These are phyloP conservation scores for Tinea pellionella DNA, from an alignment of 2,888 invertebrate species.

Conservation along the genomic window DNA sequence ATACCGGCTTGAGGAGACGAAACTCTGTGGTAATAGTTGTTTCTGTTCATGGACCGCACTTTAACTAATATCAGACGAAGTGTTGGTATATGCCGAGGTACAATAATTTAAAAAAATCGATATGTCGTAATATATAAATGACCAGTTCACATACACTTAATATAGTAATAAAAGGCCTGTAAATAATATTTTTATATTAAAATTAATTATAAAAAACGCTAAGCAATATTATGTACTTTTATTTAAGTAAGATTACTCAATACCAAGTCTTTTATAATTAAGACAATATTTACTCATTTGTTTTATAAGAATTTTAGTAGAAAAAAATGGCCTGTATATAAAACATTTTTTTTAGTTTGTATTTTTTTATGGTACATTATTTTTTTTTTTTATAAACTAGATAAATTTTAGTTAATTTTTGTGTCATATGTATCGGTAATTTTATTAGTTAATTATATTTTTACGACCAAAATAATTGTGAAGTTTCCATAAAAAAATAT, in stretches of 20 bases:
- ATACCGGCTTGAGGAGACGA: too few species aligned
- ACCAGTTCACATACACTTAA: not conserved
- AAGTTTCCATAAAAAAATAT: too few species aligned
- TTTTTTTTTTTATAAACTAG: conserved; percentile 57
- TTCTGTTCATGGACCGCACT: too few species aligned
- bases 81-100: too few species aligned
- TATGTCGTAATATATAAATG: not conserved
- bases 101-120: too few species aligned
- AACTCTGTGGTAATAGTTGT: too few species aligned
- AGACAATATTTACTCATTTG: not conserved
- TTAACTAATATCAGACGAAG: too few species aligned
- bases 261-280: conserved; percentile 32
- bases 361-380: conserved; percentile 40
- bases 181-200: not conserved
- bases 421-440: conserved; percentile 21
- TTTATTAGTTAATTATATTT: too few species aligned
- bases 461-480: too few species aligned
- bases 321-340: conserved; percentile 11
- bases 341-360: not conserved
- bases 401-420: conserved; percentile 35
- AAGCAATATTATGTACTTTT: conserved; percentile 5
- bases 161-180: not conserved
- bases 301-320: conserved; percentile 2
- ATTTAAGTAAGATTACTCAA: conserved; percentile 20
- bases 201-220: not conserved